Base-by-base conservation (phyloP, 2,113 vertebrate genomes). In the Salminus brasiliensis region DNA sequence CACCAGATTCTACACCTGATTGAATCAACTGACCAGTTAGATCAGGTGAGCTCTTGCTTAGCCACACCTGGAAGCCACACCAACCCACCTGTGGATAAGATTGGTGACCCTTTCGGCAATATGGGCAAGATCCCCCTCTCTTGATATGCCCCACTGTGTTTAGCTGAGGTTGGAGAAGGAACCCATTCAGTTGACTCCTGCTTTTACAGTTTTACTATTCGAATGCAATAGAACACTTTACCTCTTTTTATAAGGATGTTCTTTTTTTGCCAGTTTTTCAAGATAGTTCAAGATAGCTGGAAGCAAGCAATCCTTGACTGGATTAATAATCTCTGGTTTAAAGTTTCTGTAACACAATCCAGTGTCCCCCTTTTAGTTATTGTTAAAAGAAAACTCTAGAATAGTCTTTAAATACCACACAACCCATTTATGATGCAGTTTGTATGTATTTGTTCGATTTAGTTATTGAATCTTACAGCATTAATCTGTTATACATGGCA, bases 201-300 rank as follows among this genome's bases (percentile, higher is more conserved):
- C 67, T 68, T 68, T 45, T 25, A 0, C 9, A 21, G 15, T n/a
- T 72, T 30, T 59, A 67, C 25, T 30, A 59, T 74, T 71, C 41
- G 43, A 68, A 78, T 78, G 55, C 63, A 74, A 60, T 69, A 70
- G 73, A 63, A 43, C 15, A 41, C 8, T 73, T 62, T 43, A 74
- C n/a, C 32, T 18, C 8, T 70, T 75, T 70, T 16, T 13, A 49
- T 7, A 29, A 15, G 13, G 7, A 47, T 9, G 29, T 75, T 25
- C 62, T 25, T 30, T 59, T 59, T 12, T n/a, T 65, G n/a, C 62
- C 36, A 66, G 63, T 32, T 49, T 55, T 53, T 32, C 45, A 25
- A 75, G 41, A 7, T 62, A 16, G 36, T 65, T 49, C 16, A 69
- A n/a, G n/a, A n/a, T n/a, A n/a, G n/a, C n/a, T n/a, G n/a, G 43